Conservation (phyloP, 2,888 invertebrate genomes). For the Drosophila limbata region DNA sequence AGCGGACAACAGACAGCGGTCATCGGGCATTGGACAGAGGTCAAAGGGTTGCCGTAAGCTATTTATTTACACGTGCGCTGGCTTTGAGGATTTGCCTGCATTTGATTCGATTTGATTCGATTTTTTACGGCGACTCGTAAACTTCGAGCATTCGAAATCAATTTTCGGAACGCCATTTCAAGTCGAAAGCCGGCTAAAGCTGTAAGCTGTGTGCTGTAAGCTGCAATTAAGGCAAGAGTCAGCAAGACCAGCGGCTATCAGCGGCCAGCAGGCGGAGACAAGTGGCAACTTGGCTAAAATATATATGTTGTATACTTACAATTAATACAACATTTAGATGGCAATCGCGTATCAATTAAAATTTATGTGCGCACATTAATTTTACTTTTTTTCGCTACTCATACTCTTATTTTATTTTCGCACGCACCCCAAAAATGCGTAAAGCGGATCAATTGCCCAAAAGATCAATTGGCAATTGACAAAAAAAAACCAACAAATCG, state of each 20-base stretch:
- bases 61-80: slow-evolving; percentile 77
- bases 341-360: slow-evolving; percentile 63
- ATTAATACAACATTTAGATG: slow-evolving; percentile 74
- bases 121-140: slow-evolving; percentile 72
- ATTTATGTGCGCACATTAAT: slow-evolving; percentile 52
- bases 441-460: slow-evolving; percentile 79
- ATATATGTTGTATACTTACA: slow-evolving; percentile 32
- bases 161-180: slow-evolving; percentile 48
- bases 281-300: slow-evolving; percentile 18
- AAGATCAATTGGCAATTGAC: slow-evolving; percentile 79
- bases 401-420: slow-evolving; percentile 37
- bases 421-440: slow-evolving; percentile 44
- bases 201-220: slow-evolving; percentile 38
- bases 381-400: background rate
- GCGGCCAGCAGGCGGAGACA: slow-evolving; percentile 20
- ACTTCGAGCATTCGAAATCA: slow-evolving; percentile 61
- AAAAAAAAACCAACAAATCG: slow-evolving; percentile 40
- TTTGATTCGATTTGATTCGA: slow-evolving; percentile 74
- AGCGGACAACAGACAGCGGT: slow-evolving; percentile 13
- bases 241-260: slow-evolving; percentile 30
- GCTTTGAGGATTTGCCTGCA: slow-evolving; percentile 59
- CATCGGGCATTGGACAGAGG: slow-evolving; percentile 31
- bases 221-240: slow-evolving; percentile 50
- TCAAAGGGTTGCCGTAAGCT: slow-evolving; percentile 63
- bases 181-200: slow-evolving; percentile 24